A percentile compares a stretch with the other conserved stretches of the same genome.
Evolutionary conservation across 37 sponge, comb jelly and placozoan genomes (phyloP).

Genomic region (Hormiphora californensis): DNA sequence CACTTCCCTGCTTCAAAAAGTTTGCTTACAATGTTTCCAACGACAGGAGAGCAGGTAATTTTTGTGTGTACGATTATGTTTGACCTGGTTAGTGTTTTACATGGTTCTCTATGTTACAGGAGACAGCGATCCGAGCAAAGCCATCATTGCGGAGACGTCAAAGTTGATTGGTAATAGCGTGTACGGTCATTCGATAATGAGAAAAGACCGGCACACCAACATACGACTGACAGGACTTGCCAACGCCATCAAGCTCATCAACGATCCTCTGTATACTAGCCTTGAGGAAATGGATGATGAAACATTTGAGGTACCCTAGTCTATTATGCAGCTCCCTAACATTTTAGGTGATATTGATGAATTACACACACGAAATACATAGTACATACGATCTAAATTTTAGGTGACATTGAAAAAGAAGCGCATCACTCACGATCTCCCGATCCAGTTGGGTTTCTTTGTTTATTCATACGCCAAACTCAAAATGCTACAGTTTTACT

Average conservation of each 20-base stretch:
- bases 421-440: background rate
- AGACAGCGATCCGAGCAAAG: background rate
- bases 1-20: background rate
- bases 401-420: background rate
- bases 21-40: background rate
- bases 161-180: background rate
- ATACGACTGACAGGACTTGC: background rate
- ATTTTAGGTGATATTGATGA: no score
- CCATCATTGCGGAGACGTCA: background rate
- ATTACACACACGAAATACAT: no score
- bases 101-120: background rate
- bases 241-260: background rate
- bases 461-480: constrained; percentile 3
- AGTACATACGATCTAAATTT: no score
- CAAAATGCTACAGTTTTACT: background rate
- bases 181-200: background rate
- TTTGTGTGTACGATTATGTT: no score
- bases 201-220: background rate
- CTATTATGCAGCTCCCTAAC: no score
- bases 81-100: no score
- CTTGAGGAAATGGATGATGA: background rate
- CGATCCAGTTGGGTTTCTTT: background rate
- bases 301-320: background rate
- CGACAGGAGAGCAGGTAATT: background rate
- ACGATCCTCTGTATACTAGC: background rate